Conservation (phyloP, 2,888 invertebrate species). For the Leptopilina drosophilae region DNA sequence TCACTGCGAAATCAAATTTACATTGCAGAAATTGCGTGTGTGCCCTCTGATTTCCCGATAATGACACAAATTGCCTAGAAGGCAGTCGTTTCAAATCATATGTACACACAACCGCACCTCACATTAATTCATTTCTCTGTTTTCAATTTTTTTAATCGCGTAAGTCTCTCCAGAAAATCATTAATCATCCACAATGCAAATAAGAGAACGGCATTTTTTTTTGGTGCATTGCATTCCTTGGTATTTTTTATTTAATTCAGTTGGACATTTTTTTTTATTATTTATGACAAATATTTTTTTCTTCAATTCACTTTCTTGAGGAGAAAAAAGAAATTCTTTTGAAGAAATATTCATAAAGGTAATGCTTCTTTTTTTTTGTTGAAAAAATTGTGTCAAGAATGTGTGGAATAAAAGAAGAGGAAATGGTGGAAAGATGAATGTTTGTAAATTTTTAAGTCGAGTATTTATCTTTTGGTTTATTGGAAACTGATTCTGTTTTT, state of each 20-base stretch:
- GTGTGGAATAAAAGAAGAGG: no score
- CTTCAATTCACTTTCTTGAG: no score
- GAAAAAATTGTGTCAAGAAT: no score
- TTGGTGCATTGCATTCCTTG: not conserved
- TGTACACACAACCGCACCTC: not conserved
- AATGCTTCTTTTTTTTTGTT: no score
- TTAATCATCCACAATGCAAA: constrained; percentile 38
- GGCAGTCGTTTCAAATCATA: not conserved
- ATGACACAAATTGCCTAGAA: constrained; percentile 8
- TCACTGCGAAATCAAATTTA: constrained; percentile 31
- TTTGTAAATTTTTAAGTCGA: no score
- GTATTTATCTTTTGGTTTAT: no score
- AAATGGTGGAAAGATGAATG: no score
- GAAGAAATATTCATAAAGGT: no score
- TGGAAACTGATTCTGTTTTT: no score
- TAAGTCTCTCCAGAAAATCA: constrained; percentile 24
- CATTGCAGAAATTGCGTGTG: constrained; percentile 7
- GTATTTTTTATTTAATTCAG: not conserved
- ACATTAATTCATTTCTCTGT: constrained; percentile 33
- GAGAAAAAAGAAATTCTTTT: no score
- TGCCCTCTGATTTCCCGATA: constrained; percentile 33
- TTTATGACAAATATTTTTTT: no score
- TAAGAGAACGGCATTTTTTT: constrained; percentile 38
- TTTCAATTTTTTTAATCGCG: constrained; percentile 33
- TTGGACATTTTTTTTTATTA: not conserved